Conservation (phyloP, 2,888 invertebrate genomes). For the Eupithecia tripunctaria region DNA sequence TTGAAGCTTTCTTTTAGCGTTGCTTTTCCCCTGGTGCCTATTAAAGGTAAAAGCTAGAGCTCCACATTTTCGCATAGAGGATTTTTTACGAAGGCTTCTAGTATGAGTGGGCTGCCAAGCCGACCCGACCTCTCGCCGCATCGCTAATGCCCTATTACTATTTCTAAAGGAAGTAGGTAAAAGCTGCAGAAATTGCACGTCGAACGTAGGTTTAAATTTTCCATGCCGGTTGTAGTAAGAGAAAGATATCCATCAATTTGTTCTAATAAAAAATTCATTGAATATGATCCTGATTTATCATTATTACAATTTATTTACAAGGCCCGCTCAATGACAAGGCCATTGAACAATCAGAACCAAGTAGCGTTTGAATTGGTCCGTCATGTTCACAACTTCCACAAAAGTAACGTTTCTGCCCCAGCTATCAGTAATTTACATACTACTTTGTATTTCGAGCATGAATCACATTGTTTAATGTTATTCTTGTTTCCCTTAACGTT, state of each 20-base stretch:
- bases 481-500: slow-evolving; percentile 38
- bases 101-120: slow-evolving; percentile 24
- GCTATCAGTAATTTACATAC: slow-evolving; percentile 32
- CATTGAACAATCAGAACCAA: neutral
- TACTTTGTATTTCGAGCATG: slow-evolving; percentile 41
- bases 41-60: slow-evolving; percentile 33
- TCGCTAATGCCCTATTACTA: slow-evolving; percentile 33
- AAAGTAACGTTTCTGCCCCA: slow-evolving; percentile 29
- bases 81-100: slow-evolving; percentile 19
- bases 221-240: neutral
- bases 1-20: slow-evolving; percentile 47
- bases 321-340: no score
- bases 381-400: slow-evolving; percentile 18
- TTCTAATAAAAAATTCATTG: neutral
- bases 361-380: slow-evolving; percentile 8
- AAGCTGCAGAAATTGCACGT: slow-evolving; percentile 16
- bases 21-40: slow-evolving; percentile 39
- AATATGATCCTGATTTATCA: neutral
- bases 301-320: neutral
- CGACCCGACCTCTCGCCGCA: slow-evolving; percentile 16
- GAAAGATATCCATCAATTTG: neutral
- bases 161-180: slow-evolving; percentile 27
- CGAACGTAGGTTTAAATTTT: slow-evolving; percentile 12
- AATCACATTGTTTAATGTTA: slow-evolving; percentile 36
- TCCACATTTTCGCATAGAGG: slow-evolving; percentile 26